Percentiles rank a stretch among this genome's conserved stretches.
Evolutionary conservation across 2,113 vertebrate species (phyloP).

Genomic region (Glaucidium brasilianum): DNA sequence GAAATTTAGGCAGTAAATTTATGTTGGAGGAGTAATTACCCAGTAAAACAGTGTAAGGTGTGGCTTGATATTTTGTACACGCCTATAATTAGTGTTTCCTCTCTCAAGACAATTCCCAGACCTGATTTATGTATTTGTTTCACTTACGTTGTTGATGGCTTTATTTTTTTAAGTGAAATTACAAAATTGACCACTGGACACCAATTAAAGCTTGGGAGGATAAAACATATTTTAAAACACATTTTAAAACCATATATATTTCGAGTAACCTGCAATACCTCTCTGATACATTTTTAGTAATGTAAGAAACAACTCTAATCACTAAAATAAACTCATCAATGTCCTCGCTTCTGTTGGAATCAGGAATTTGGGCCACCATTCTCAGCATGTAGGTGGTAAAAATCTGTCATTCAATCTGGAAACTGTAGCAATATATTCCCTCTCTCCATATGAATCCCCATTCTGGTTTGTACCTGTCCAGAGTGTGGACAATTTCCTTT

Average conservation of each 20-base stretch:
- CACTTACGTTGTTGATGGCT: background rate
- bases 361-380: slow-evolving; percentile 42
- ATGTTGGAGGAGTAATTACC: background rate
- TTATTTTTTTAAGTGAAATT: background rate
- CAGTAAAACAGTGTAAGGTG: background rate
- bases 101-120: background rate
- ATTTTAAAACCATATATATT: background rate
- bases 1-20: background rate
- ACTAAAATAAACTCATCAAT: slow-evolving; percentile 48
- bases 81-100: background rate
- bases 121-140: background rate
- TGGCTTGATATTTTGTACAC: background rate
- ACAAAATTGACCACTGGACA: background rate
- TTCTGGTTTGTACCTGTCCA: slow-evolving; percentile 32
- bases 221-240: no score
- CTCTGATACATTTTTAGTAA: background rate
- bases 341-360: slow-evolving; percentile 24
- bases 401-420: slow-evolving; percentile 55
- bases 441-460: slow-evolving; percentile 31
- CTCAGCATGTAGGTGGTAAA: slow-evolving; percentile 40
- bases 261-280: background rate
- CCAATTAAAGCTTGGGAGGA: background rate
- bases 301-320: background rate
- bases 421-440: background rate
- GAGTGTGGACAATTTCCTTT: slow-evolving; percentile 2